Percentiles rank a stretch among this genome's conserved stretches.
Evolutionary conservation across 1,140 invertebrate species (phyloP).

Genomic region (Drosophila ambigua): DNA sequence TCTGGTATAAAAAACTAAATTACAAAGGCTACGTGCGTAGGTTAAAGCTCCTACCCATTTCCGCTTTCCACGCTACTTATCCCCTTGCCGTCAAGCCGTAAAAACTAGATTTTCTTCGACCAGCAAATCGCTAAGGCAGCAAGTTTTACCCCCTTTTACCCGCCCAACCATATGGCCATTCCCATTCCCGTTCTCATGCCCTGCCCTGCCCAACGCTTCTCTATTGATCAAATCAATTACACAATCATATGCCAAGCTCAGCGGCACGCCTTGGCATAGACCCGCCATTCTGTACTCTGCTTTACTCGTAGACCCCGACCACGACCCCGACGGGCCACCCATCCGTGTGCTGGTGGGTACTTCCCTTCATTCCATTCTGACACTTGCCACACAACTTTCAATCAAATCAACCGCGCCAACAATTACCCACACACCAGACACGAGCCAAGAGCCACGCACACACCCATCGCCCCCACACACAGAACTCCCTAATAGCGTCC

Average conservation of each 20-base stretch:
- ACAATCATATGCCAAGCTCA: conserved; percentile 72
- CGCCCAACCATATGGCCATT: too few species aligned
- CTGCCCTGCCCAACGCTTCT: conserved; percentile 10
- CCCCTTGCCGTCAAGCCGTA: conserved; percentile 9
- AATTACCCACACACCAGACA: conserved; percentile 66
- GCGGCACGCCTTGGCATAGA: conserved; percentile 41
- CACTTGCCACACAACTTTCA: conserved; percentile 69
- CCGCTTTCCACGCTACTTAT: not conserved
- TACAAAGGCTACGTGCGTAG: conserved; percentile 63
- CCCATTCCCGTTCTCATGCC: not conserved
- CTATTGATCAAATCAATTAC: conserved; percentile 80
- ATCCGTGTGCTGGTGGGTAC: conserved; percentile 7
- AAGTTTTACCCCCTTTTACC: conserved; percentile 14
- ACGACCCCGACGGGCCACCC: too few species aligned
- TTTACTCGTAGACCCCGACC: too few species aligned
- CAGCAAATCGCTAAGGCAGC: conserved; percentile 54
- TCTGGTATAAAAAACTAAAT: conserved; percentile 24
- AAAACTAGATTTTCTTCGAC: conserved; percentile 62
- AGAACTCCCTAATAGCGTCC: not conserved
- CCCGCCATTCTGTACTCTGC: not conserved
- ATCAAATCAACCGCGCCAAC: conserved; percentile 73
- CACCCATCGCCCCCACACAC: not conserved
- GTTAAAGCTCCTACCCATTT: not conserved
- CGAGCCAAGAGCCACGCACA: conserved; percentile 26
- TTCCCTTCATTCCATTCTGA: conserved; percentile 38